Base-by-base conservation (phyloP, 92 coral and sea anemone genomes). In the Isaurus tuberculatus region DNA sequence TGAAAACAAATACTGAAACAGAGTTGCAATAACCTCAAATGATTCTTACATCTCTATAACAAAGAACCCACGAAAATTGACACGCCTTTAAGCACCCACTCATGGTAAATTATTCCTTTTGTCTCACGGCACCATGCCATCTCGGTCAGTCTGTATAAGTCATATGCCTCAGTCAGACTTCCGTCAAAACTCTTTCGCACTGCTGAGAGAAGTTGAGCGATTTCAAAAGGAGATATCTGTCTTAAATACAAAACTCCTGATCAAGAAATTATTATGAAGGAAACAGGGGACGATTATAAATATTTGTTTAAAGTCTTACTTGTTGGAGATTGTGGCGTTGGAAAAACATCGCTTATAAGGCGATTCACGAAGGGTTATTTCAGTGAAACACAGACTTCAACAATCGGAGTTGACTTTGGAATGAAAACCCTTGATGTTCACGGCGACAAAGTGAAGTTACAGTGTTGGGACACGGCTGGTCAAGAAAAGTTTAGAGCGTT, bases 381-480 rank as follows among this genome's bases (percentile, higher is more conserved):
- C 77, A 93, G 97, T 86, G 94, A 93, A 66, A 97, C 88, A 43
- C 91, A 88, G 81, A 86, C 96, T 10, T 92, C 99, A 26, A 97
- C 99, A 25, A 92, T 97, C 70, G 99, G 99, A 33, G 99, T 97
- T 64, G 99, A 97, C 74, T 86, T 90, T 67, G 95, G 94, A 28
- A 88, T 94, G 63, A 90, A 94, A 69, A 85, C 91, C 10, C 84
- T 97, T 79, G 97, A 97, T 70, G 95, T 94, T 25, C 95, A 90
- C 34, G 99, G 99, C 68, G 99, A 97, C 43, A 94, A 89, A 71
- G 96, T 97, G 34, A 97, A 94, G 79, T 87, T 97, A 14, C 99
- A 97, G 81, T 97, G 99, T 65, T 94, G 98, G 95, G 99, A 97
- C 78, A 97, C 99, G 2, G 99, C 99, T 46, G 99, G 99, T 13